Evolutionary conservation across 2,888 invertebrate genomes (phyloP), one percentile per base, ranked within the genome.

Genomic region (Unio delphinus): DNA sequence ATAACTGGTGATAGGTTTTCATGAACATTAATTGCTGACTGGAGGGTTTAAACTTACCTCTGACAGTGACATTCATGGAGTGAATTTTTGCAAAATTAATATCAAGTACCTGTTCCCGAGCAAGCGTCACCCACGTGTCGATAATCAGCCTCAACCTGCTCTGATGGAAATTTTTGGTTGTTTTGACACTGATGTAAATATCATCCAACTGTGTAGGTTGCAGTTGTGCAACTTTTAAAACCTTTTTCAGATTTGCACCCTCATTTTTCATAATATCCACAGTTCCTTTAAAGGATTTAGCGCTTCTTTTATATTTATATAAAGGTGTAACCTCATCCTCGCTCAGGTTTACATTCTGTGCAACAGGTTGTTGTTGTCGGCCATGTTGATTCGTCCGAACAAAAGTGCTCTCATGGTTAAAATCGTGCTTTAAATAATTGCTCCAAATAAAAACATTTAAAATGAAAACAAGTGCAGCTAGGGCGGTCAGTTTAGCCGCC

Each of bases 141-240:
- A 97, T 92, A 87, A 98, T 95, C 78, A 96, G 93, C 68, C 95
- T 94, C 87, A 99, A 90, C 84, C 98, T 93, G 66, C 94, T 93
- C 80, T 93, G 92, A 90, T 98, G 96, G 91, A 95, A 96, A 91
- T 94, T 93, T 89, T 94, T 94, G 69, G 97, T 95, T 76, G 98
- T 97, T 92, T 98, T 98, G 69, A 98, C 96, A 92, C 96, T 96
- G 90, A 98, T 95, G 91, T 97, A 97, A 87, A 98, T 93, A 91
- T 97, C 96, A 61, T 73, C 67, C 17, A 85, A 55, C 56, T 82
- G 75, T 15, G 85, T 85, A n/a, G 23, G 30, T 54, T 68, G 56
- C 34, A 15, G 45, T 11, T 45, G 8, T 45, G 45, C 45, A 45
- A 45, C 45, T 45, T 15, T 11, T 11, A 45, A 15, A 45, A 45